These are phyloP conservation scores for Oligia fasciuncula DNA, from an alignment of 2,888 invertebrate species.

Conservation along the genomic window DNA sequence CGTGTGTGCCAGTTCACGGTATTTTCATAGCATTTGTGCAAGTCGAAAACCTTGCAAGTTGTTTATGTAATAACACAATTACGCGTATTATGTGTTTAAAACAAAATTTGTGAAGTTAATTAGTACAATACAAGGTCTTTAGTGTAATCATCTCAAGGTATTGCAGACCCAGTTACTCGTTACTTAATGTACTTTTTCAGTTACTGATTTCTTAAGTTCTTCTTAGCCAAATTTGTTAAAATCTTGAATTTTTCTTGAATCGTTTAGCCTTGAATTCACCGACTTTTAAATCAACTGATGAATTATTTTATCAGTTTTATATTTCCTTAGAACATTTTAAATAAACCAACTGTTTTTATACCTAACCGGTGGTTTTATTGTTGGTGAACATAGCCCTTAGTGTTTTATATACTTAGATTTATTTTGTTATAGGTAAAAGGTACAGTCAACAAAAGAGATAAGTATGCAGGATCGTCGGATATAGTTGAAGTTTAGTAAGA, in stretches of 20 bases:
- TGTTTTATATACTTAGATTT: neutral
- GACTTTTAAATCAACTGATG: neutral
- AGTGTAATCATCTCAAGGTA: conserved; percentile 33
- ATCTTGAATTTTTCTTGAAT: neutral
- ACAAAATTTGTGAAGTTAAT: conserved; percentile 46
- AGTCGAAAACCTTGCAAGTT: conserved; percentile 49
- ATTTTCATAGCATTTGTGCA: conserved; percentile 57
- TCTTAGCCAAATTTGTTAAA: neutral
- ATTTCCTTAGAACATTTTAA: neutral
- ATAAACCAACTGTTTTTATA: neutral
- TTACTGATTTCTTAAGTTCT: conserved; percentile 16
- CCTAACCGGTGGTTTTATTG: neutral
- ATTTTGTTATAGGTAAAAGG: neutral
- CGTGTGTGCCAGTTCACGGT: conserved; percentile 51
- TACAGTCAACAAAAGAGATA: neutral
- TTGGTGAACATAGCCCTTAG: neutral
- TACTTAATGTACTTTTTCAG: neutral
- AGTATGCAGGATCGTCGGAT: too few relatives aligned
- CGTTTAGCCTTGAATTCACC: neutral
- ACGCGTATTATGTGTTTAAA: conserved; percentile 55
- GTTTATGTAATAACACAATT: conserved; percentile 55
- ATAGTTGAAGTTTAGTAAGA: too few relatives aligned
- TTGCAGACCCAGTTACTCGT: conserved; percentile 9
- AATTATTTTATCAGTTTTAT: neutral
- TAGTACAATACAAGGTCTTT: conserved; percentile 37